Percentiles rank a stretch among this genome's conserved stretches.
phyloP scores from a whole-genome alignment of 1,140 invertebrate species.

The Schlechtendalia chinensis region DNA sequence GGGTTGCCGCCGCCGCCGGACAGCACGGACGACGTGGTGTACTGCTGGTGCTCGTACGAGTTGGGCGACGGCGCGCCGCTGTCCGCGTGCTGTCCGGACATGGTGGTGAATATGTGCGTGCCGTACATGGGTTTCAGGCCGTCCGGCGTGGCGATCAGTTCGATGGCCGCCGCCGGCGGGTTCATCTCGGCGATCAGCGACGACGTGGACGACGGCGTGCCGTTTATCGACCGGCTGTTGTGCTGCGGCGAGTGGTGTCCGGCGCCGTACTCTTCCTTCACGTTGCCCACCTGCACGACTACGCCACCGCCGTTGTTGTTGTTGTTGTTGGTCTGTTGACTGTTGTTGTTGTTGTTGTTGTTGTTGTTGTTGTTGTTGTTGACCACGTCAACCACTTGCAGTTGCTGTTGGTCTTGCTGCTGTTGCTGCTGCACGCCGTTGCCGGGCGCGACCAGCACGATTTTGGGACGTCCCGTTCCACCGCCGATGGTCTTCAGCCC shows the following conservation, averaged over 20 bases:
- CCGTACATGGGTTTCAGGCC: conserved; percentile 58
- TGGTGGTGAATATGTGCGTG: conserved; percentile 58
- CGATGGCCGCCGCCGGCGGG: conserved; percentile 53
- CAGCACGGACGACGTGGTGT: conserved; percentile 59
- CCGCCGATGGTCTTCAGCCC: conserved; percentile 53
- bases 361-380: conserved; percentile 53
- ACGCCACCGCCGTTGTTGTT: conserved; percentile 45
- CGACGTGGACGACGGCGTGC: conserved; percentile 59
- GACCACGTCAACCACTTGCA: conserved; percentile 58
- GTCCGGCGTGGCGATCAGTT: conserved; percentile 60
- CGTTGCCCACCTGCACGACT: conserved; percentile 37
- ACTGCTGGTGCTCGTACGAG: conserved; percentile 61
- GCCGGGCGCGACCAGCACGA: conserved; percentile 56
- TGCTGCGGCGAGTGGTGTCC: conserved; percentile 55
- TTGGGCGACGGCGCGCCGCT: conserved; percentile 61
- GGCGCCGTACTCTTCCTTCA: conserved; percentile 57
- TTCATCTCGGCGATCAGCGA: conserved; percentile 58
- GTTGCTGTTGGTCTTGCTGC: conserved; percentile 53
- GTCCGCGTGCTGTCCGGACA: conserved; percentile 55
- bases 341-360: conserved; percentile 52
- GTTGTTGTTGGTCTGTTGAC: conserved; percentile 34
- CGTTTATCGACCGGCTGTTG: conserved; percentile 59
- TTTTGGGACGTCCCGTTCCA: conserved; percentile 55
- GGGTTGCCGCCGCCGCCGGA: conserved; percentile 55
- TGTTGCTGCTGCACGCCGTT: conserved; percentile 52